Conservation (phyloP, 2,888 invertebrate species). For the Eudemis profundana region DNA sequence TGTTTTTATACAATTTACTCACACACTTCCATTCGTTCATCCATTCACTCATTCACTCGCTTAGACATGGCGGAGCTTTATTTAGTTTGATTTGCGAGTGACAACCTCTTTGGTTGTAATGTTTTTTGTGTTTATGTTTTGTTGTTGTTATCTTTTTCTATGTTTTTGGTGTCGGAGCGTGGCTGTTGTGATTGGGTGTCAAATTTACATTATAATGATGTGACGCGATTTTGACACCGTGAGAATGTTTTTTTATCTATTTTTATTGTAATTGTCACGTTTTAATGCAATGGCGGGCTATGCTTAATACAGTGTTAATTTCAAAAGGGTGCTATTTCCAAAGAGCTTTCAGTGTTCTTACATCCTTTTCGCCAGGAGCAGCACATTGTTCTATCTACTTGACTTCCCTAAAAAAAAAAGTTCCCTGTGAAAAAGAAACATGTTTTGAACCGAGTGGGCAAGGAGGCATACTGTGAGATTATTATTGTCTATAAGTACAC, state of each 20-base stretch:
- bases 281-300: conserved; percentile 12
- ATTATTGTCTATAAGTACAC: too few species aligned
- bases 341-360: neutral
- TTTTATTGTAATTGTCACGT: conserved; percentile 48
- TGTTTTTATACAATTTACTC: conserved; percentile 83
- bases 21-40: conserved; percentile 55
- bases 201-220: conserved; percentile 77
- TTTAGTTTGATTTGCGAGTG: conserved; percentile 80
- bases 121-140: conserved; percentile 68
- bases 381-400: conserved; percentile 2
- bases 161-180: conserved; percentile 67
- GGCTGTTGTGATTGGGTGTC: conserved; percentile 80
- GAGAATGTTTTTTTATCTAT: conserved; percentile 64
- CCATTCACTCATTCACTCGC: conserved; percentile 55
- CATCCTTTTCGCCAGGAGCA: neutral
- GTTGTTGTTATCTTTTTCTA: conserved; percentile 63
- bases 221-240: conserved; percentile 62
- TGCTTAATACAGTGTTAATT: conserved; percentile 5
- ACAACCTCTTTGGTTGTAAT: conserved; percentile 69
- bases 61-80: conserved; percentile 72
- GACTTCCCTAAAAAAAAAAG: conserved; percentile 18
- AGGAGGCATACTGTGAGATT: neutral
- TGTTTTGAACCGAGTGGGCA: neutral
- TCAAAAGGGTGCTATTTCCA: conserved; percentile 15
- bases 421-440: too few species aligned